Evolutionary conservation across 2,888 invertebrate genomes (phyloP), one percentile per base, ranked within the genome.

Genomic region (Cosmia pyralina): DNA sequence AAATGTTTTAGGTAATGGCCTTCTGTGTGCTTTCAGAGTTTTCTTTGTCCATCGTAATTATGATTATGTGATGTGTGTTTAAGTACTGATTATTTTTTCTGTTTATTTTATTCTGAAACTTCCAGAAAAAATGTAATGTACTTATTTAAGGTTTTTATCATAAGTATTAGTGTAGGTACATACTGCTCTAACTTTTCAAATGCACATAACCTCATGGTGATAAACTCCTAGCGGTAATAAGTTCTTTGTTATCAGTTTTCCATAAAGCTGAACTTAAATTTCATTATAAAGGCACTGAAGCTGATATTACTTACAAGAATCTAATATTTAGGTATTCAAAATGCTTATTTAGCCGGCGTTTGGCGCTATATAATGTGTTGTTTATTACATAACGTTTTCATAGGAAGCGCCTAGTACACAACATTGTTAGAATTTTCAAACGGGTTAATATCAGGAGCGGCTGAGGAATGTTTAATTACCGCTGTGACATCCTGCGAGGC

Each of bases 381-480:
- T 82, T 81, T 83, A 82, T 72, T 79, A 76, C 66, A 77, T 74
- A 85, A 77, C 87, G 87, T 92, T 92, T 90, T 91, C 91, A 91
- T 90, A 91, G 90, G 88, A 89, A 89, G 88, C 88, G 86, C 85
- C 89, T 91, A 90, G 88, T 88, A 87, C 86, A 90, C 90, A 90
- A 92, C 94, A 94, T 94, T 93, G 93, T 94, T 94, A 89, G 92
- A 92, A 94, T 94, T 94, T 95, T 94, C 93, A 91, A 92, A 93
- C 92, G 91, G 91, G 93, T 93, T 93, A 92, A 93, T 93, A 93
- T 93, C 90, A 92, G 89, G 90, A 92, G 91, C 86, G 88, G 88
- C 81, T 85, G 88, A 83, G 94, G 94, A 94, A 94, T 94, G 94
- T 94, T 93, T 94, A 93, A 94, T 95, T 93, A 95, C 92, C 90